Evolutionary conservation across 1,140 invertebrate genomes (phyloP).

Genomic region (Physella acuta): DNA sequence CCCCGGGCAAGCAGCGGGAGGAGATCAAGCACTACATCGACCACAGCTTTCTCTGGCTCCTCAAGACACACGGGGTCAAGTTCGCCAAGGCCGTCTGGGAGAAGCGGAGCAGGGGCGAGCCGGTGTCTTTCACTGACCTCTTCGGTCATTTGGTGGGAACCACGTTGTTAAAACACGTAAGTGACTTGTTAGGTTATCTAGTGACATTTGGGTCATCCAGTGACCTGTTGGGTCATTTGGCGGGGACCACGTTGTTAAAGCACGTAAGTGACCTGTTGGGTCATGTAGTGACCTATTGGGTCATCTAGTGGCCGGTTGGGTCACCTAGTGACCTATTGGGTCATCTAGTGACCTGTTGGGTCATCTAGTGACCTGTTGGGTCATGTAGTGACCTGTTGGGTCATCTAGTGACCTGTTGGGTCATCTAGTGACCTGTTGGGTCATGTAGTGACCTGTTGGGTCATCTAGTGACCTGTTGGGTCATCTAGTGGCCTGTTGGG

Average conservation of each 20-base stretch:
- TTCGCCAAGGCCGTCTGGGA: slow-evolving; percentile 55
- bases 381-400: too few species aligned
- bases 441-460: too few species aligned
- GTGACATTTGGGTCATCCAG: slow-evolving; percentile 63
- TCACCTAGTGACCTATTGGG: too few species aligned
- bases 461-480: too few species aligned
- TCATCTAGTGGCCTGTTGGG: too few species aligned
- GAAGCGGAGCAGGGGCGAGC: slow-evolving; percentile 59
- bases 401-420: too few species aligned
- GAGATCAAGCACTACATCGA: slow-evolving; percentile 58
- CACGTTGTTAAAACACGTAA: slow-evolving; percentile 59
- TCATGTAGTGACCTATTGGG: too few species aligned
- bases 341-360: too few species aligned
- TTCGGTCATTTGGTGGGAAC: slow-evolving; percentile 62
- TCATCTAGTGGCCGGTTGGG: slow-evolving; percentile 64
- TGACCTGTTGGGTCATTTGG: slow-evolving; percentile 62
- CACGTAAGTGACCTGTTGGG: slow-evolving; percentile 54
- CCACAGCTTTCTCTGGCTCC: slow-evolving; percentile 50
- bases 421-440: too few species aligned
- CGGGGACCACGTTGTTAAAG: slow-evolving; percentile 60
- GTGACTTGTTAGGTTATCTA: too few species aligned
- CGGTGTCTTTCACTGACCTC: slow-evolving; percentile 63
- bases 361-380: too few species aligned
- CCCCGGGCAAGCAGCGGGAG: slow-evolving; percentile 47
- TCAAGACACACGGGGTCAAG: slow-evolving; percentile 47